Base-by-base conservation (phyloP, 2,888 invertebrate genomes). In the Napeogenes sylphis region DNA sequence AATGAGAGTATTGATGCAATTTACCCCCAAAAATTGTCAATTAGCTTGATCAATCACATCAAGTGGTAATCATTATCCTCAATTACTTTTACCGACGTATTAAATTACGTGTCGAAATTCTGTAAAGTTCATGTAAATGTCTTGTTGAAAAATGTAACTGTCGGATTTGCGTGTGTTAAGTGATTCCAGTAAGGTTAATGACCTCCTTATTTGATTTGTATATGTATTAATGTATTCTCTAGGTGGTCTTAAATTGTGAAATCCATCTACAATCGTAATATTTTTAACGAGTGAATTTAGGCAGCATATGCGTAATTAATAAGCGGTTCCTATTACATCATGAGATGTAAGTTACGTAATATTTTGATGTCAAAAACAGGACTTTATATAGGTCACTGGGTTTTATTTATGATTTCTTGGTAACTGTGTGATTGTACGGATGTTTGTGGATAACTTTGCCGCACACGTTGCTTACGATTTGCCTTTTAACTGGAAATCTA, bases 371-470 rank as follows among this genome's bases (percentile, higher is more conserved):
- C 76, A 77, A 79, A 82, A 84, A 84, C 83, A 82, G 72, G 63
- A 75, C 68, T 74, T 72, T 74, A 88, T 83, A 86, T 87, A 81
- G 89, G 90, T 85, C 84, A 85, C 70, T 73, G 76, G 76, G 79
- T 75, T 79, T 77, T 81, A 79, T 84, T 83, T 84, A 83, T 84
- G 82, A 84, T 82, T 89, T 86, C 87, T 82, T 72, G 73, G 87
- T 70, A 87, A 87, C 79, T 76, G 75, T 79, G 76, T 76, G 82
- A 82, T 81, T 81, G 82, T 79, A 69, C 83, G 86, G 87, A 86
- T 87, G 85, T 87, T 87, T 85, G 80, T 73, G 72, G 75, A 73
- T 75, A 75, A 81, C 79, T 82, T 76, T 68, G 72, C 77, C 77
- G 71, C 80, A 74, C 76, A 77, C 74, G 73, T 73, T 72, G 70